Evolutionary conservation across 2,113 vertebrate species (phyloP), one percentile per base, ranked within the genome.

Genomic region (Actenoides lindsayi): DNA sequence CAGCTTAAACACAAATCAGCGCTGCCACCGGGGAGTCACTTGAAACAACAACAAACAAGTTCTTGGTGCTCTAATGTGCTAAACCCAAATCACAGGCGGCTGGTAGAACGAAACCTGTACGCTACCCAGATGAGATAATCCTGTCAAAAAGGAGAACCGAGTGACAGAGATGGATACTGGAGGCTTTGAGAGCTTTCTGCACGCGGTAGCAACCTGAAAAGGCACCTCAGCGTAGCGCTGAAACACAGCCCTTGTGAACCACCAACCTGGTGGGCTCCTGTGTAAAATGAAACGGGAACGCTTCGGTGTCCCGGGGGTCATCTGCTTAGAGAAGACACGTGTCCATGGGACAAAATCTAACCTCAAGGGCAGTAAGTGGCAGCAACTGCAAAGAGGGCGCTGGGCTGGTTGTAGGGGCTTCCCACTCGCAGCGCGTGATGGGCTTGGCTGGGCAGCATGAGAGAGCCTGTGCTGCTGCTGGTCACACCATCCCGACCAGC

Each of bases 1-100:
- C 93, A 75, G 78, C 81, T 96, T 74, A 90, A 94, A 94, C 60
- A 95, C 93, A 91, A 97, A 93, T 77, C 87, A 92, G 82, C 9
- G 1, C 37, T 8, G 2, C 87, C 83, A 87, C 44, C 71, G 51
- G 64, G 87, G 91, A 95, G 71, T 84, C 93, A 83, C 79, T 75
- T 92, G 80, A 93, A 83, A 85, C 71, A 93, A 73, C 84, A 94
- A 81, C 78, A 76, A 90, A 87, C 56, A 87, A 89, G 41, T 60
- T 64, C 54, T 86, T 64, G 59, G 53, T 64, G 41, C 56, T 94
- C 89, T 89, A 78, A 83, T 79, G 79, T 25, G 35, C 87, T 89
- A 85, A 83, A 93, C 76, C 12, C 16, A 53, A 89, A 41, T 83
- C 79, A 68, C 74, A 82, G 65, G 87, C 24, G 68, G 84, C 62